Percentiles rank a stretch among this genome's conserved stretches.
Evolutionary conservation across 1,140 invertebrate species (phyloP).

Genomic region (Atopsyche davidsoni): DNA sequence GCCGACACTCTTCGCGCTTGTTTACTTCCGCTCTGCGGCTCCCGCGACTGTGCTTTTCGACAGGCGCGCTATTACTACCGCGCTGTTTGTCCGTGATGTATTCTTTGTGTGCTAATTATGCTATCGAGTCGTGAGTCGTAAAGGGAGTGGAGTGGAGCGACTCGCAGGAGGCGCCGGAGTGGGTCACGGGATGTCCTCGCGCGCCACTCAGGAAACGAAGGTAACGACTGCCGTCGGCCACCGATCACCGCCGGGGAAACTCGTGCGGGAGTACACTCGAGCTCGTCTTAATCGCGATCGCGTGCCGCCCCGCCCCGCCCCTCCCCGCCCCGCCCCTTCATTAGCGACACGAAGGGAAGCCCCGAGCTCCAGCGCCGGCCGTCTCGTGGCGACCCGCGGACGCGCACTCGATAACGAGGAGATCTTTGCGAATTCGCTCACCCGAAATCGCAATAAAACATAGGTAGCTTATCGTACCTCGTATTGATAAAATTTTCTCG

Average conservation of each 20-base stretch:
- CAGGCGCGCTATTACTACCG: no score
- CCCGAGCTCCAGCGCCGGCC: slow-evolving; percentile 3
- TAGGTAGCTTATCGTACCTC: no score
- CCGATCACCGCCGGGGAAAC: slow-evolving; percentile 13
- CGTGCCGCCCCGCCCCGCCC: slow-evolving; percentile 13
- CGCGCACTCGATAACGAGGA: not conserved
- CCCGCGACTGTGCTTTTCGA: no score
- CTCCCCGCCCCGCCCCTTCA: slow-evolving; percentile 5
- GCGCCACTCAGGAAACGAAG: slow-evolving; percentile 20
- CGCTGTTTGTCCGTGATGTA: not conserved
- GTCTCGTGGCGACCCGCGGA: slow-evolving; percentile 5
- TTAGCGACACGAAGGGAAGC: slow-evolving; percentile 4
- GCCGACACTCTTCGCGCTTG: no score
- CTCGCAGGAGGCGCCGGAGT: not conserved
- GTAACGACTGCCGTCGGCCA: slow-evolving; percentile 9
- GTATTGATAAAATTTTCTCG: no score
- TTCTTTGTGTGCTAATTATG: not conserved
- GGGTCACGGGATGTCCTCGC: slow-evolving; percentile 18
- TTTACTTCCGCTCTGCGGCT: no score
- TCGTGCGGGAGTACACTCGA: slow-evolving; percentile 14
- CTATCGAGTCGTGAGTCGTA: not conserved
- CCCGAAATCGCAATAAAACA: no score
- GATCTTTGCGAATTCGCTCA: not conserved
- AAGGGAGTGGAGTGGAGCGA: not conserved
- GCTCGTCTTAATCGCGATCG: slow-evolving; percentile 28